These are phyloP conservation scores for Melieria omissa DNA, from an alignment of 2,888 invertebrate genomes.

Conservation along the genomic window DNA sequence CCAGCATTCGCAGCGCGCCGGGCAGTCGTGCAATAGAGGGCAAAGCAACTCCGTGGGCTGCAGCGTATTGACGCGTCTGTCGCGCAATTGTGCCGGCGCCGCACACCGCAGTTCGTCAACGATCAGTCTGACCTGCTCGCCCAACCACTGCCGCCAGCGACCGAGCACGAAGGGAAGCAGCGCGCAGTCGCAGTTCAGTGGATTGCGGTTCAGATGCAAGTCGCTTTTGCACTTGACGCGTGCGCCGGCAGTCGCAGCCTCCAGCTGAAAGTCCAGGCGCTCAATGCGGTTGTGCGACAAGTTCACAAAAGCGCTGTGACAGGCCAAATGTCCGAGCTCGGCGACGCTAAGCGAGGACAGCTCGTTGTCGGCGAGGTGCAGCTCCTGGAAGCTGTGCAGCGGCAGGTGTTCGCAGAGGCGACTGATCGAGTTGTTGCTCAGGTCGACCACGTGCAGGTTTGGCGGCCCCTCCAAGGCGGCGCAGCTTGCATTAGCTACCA, in stretches of 20 bases:
- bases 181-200: conserved; percentile 23
- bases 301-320: conserved; percentile 6
- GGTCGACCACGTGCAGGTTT: neutral
- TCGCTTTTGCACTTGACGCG: neutral
- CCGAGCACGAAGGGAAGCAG: conserved; percentile 12
- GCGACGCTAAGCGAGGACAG: neutral
- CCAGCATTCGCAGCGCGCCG: conserved; percentile 17
- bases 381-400: neutral
- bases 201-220: conserved; percentile 7
- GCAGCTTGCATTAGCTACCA: conserved; percentile 3
- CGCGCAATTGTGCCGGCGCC: neutral
- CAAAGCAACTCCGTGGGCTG: conserved; percentile 13
- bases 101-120: conserved; percentile 4
- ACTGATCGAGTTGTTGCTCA: conserved; percentile 17
- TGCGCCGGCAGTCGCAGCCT: neutral
- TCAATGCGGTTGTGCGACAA: conserved; percentile 10
- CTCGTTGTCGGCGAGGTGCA: conserved; percentile 19
- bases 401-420: neutral
- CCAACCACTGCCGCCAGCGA: neutral
- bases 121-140: neutral
- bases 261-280: too few species aligned
- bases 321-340: neutral
- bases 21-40: neutral
- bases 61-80: conserved; percentile 13
- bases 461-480: neutral